phyloP scores from a whole-genome alignment of 2,888 invertebrate species.

The Drosophila suboccidentalis region DNA sequence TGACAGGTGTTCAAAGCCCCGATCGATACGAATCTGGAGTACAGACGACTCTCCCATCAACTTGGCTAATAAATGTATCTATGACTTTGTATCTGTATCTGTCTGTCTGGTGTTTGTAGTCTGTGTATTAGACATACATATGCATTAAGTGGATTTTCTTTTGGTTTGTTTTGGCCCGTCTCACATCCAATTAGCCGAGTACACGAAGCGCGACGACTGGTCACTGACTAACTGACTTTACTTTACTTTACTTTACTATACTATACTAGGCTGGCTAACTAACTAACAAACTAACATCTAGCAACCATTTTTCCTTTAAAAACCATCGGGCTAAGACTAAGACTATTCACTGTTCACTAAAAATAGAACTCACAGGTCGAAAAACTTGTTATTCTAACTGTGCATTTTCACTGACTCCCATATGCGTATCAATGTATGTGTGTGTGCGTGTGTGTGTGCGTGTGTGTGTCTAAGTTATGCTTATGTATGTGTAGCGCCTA shows the following conservation, averaged over 20 bases:
- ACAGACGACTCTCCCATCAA: constrained; percentile 8
- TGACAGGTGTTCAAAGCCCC: constrained; percentile 22
- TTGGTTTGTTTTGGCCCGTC: constrained; percentile 42
- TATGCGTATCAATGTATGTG: constrained; percentile 12
- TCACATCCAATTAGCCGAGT: constrained; percentile 65
- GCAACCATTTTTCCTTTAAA: constrained; percentile 24
- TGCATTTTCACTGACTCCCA: constrained; percentile 41
- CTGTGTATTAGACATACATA: constrained; percentile 22
- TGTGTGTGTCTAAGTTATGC: constrained; percentile 5
- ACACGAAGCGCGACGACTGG: constrained; percentile 65
- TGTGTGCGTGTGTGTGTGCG: constrained; percentile 8
- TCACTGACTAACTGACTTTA: constrained; percentile 49
- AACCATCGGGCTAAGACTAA: constrained; percentile 25
- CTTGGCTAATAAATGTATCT: constrained; percentile 19
- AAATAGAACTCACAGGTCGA: constrained; percentile 62
- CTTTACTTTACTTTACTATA: not conserved
- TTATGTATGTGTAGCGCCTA: constrained; percentile 38
- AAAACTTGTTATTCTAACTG: constrained; percentile 71
- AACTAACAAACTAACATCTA: constrained; percentile 21
- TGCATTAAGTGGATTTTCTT: constrained; percentile 50
- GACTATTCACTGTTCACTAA: constrained; percentile 48
- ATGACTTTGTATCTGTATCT: not conserved
- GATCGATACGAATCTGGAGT: constrained; percentile 21
- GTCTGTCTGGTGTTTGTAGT: not conserved
- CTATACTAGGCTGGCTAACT: not conserved